These are phyloP conservation scores for Podarcis cretensis DNA, from an alignment of 2,113 vertebrate species.

Conservation along the genomic window DNA sequence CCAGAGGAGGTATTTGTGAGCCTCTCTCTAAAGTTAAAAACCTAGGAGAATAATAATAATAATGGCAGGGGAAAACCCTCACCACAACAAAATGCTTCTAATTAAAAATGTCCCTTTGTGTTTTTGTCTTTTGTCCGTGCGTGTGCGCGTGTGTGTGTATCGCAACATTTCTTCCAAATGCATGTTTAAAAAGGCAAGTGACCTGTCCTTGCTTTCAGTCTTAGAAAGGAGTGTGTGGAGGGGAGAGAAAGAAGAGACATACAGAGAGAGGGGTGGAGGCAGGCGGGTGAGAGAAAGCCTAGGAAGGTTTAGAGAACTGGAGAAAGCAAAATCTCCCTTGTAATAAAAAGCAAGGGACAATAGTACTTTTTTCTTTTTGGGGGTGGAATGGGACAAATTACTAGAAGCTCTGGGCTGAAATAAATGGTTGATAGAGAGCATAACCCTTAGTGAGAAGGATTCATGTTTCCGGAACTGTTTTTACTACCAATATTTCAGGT, in stretches of 20 bases:
- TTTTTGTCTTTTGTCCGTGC: constrained; percentile 64
- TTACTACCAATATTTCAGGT: neutral
- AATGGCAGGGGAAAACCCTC: neutral
- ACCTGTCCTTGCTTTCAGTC: constrained; percentile 78
- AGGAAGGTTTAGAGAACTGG: neutral
- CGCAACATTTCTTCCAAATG: constrained; percentile 63
- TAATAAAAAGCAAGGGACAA: constrained; percentile 26
- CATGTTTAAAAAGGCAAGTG: constrained; percentile 70
- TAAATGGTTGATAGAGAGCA: neutral
- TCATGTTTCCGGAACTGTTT: neutral
- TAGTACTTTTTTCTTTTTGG: neutral
- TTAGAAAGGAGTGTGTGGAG: constrained; percentile 43
- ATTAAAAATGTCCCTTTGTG: constrained; percentile 73
- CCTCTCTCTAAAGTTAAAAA: constrained; percentile 76
- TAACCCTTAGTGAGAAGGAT: neutral
- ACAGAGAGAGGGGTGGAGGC: too few species aligned
- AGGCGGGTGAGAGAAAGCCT: constrained; percentile 25
- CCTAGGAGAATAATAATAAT: constrained; percentile 43
- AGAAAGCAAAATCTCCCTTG: constrained; percentile 21
- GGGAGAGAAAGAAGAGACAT: constrained; percentile 42
- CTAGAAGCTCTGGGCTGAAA: neutral
- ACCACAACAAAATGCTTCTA: constrained; percentile 73
- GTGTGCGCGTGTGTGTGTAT: neutral
- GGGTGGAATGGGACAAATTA: neutral
- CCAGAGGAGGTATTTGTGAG: constrained; percentile 64